Evolutionary conservation across 2,888 invertebrate species (phyloP), one percentile per base, ranked within the genome.

Genomic region (Drosophila picticornis): DNA sequence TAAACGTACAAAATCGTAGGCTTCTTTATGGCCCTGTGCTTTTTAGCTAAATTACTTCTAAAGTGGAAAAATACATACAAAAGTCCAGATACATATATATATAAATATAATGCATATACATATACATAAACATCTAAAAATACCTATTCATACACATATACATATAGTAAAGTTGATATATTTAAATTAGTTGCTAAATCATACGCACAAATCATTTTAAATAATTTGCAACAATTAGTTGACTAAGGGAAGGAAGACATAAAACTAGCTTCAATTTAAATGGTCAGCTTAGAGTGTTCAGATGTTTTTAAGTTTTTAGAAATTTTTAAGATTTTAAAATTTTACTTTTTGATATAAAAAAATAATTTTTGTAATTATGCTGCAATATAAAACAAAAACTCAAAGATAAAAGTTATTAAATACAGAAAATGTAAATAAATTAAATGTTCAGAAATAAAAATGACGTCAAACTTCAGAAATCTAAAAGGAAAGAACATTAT

Each of bases 1-100:
- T 71, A 68, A 59, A 64, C 52, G 61, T 81, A 80, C 80, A 83
- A 89, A 82, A 83, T 86, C 84, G 87, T 83, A 82, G 81, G 51
- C 64, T 63, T 70, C 61, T 76, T 77, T 68, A 71, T 65, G 70
- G 59, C 59, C 62, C 73, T 69, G 34, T 43, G 55, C 58, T 56
- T 57, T 72, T 83, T 53, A 40, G 40, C 68, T 85, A 81, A 73
- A 78, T 58, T 88, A 78, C 29, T 38, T 61, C 71, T 73, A 73
- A 53, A 63, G 55, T 63, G 50, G n/a, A 31, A 68, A 46, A 68
- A 50, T 60, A 27, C 43, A 43, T 56, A 58, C 34, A 48, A 9
- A 57, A 40, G 22, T 19, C 19, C 13, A 51, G 46, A 58, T 13
- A 16, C 19, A 34, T 27, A 53, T 6, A 53, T 36, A 56, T 9